Percentiles rank a stretch among this genome's conserved stretches.
Evolutionary conservation across 1,140 invertebrate species (phyloP).

Genomic region (Drosophila seguyi): DNA sequence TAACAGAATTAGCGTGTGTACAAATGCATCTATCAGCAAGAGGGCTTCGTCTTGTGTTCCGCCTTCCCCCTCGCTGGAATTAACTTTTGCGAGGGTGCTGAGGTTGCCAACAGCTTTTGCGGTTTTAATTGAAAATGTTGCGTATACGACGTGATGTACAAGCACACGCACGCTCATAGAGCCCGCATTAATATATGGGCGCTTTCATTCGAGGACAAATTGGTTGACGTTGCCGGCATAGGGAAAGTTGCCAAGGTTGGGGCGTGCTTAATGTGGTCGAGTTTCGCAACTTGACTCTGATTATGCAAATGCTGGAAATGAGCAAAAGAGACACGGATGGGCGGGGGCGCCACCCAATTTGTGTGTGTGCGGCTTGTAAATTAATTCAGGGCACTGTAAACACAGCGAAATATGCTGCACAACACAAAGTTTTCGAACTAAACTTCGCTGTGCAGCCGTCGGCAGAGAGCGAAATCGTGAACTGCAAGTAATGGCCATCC

Average conservation of each 20-base stretch:
- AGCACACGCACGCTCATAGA: constrained; percentile 16
- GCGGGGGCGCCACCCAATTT: constrained; percentile 32
- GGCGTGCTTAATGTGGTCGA: constrained; percentile 56
- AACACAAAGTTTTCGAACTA: constrained; percentile 30
- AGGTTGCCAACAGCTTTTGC: constrained; percentile 60
- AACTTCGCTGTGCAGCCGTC: constrained; percentile 15
- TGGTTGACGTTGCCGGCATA: constrained; percentile 48
- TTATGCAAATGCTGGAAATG: constrained; percentile 66
- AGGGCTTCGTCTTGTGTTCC: not conserved
- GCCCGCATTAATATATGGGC: constrained; percentile 20
- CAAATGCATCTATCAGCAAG: constrained; percentile 35
- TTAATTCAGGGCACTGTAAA: constrained; percentile 35
- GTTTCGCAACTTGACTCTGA: constrained; percentile 40
- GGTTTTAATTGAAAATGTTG: constrained; percentile 78
- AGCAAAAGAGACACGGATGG: constrained; percentile 27
- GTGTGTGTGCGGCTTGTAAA: constrained; percentile 36
- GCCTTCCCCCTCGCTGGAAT: not conserved
- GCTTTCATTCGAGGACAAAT: constrained; percentile 53
- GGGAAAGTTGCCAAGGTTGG: constrained; percentile 58
- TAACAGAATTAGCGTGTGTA: constrained; percentile 71
- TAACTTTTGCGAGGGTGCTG: constrained; percentile 45
- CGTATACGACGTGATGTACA: constrained; percentile 69
- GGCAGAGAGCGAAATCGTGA: constrained; percentile 3
- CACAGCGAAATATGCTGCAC: constrained; percentile 26
- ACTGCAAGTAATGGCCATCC: constrained; percentile 23